These are phyloP conservation scores for Beris chalybata DNA, from an alignment of 2,888 invertebrate species.

Conservation along the genomic window DNA sequence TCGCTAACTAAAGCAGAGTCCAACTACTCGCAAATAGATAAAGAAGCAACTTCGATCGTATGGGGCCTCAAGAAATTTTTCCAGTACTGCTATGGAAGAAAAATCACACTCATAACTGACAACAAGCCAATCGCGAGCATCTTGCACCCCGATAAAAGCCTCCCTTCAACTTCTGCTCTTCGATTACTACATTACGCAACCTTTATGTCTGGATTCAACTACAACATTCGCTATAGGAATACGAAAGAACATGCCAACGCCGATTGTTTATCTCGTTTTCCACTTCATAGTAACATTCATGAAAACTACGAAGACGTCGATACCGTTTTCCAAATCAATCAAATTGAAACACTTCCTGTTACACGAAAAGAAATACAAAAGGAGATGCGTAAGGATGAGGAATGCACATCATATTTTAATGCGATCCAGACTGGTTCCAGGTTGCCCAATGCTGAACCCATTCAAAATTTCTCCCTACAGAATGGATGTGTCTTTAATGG, in stretches of 20 bases:
- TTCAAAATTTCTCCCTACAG: slow-evolving; percentile 28
- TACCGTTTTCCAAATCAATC: slow-evolving; percentile 28
- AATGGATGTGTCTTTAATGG: slow-evolving; percentile 30
- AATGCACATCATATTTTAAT: not conserved
- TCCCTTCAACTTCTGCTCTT: slow-evolving; percentile 36
- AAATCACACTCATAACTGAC: slow-evolving; percentile 45
- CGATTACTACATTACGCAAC: slow-evolving; percentile 38
- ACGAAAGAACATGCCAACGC: slow-evolving; percentile 37
- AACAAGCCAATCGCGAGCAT: slow-evolving; percentile 46
- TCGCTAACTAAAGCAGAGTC: not conserved
- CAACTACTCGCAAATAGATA: not conserved
- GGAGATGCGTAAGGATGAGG: slow-evolving; percentile 10
- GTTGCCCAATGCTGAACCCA: not conserved
- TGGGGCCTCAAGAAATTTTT: not conserved
- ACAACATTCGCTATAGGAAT: slow-evolving; percentile 30
- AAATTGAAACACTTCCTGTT: slow-evolving; percentile 24
- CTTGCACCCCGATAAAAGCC: slow-evolving; percentile 40
- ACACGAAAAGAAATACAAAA: slow-evolving; percentile 19
- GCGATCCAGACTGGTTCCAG: not conserved
- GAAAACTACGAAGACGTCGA: slow-evolving; percentile 30
- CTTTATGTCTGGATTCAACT: slow-evolving; percentile 37
- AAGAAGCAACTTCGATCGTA: not conserved
- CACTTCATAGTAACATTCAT: not conserved
- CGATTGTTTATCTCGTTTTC: slow-evolving; percentile 33
- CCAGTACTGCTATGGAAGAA: not conserved